These are phyloP conservation scores for Brachyhypopomus occidentalis DNA, from an alignment of 2,113 vertebrate genomes.

Conservation along the genomic window DNA sequence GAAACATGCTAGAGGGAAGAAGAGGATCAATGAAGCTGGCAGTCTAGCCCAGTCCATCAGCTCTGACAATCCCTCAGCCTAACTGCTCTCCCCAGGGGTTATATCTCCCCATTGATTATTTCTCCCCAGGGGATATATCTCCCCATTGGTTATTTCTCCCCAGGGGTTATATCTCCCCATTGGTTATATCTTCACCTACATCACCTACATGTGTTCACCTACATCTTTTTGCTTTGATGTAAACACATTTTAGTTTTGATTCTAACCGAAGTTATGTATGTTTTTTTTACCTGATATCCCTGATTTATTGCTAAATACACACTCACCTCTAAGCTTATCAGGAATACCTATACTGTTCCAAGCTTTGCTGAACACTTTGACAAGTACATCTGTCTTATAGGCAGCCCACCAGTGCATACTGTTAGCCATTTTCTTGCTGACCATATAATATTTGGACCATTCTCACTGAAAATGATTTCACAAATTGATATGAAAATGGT, in stretches of 20 bases:
- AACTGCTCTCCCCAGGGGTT: constrained; percentile 57
- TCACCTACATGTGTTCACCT: constrained; percentile 16
- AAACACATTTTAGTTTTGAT: not conserved
- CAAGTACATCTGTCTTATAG: too few species aligned
- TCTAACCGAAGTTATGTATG: not conserved
- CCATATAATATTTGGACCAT: too few species aligned
- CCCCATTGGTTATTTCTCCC: too few species aligned
- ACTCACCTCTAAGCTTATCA: not conserved
- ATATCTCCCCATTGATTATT: too few species aligned
- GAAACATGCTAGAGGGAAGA: constrained; percentile 58
- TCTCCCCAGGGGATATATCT: constrained; percentile 54
- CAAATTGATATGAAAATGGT: too few species aligned
- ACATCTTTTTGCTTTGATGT: not conserved
- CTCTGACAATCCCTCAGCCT: constrained; percentile 58
- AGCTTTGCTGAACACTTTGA: not conserved
- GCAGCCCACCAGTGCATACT: too few species aligned
- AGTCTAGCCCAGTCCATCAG: constrained; percentile 43
- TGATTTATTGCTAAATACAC: not conserved
- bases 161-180: constrained; percentile 41
- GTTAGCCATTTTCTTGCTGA: too few species aligned
- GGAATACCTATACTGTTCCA: not conserved
- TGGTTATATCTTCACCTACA: not conserved
- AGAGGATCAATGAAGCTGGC: constrained; percentile 58
- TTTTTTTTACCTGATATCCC: too few species aligned
- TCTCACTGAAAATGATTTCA: too few species aligned